A percentile compares a stretch with the other conserved stretches of the same genome.
phyloP scores from a whole-genome alignment of 1,140 invertebrate species.

The Ceratina japonica region DNA sequence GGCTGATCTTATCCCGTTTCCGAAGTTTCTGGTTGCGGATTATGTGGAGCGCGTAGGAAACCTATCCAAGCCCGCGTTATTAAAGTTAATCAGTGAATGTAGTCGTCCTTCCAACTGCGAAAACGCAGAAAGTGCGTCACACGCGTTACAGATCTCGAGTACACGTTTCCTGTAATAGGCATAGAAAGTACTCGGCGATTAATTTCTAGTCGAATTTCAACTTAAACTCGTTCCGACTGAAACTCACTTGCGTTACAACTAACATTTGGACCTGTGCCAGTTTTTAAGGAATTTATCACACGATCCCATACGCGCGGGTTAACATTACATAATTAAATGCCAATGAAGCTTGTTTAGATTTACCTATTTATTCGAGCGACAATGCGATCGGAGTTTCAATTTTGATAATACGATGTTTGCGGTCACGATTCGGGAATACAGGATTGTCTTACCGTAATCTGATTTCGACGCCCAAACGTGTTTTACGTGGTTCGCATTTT shows the following conservation, averaged over 20 bases:
- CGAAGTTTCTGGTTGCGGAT: conserved; percentile 7
- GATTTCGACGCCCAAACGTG: background rate
- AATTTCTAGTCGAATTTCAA: background rate
- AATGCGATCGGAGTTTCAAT: background rate
- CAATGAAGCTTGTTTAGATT: too few relatives aligned
- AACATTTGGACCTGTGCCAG: background rate
- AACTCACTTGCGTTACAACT: background rate
- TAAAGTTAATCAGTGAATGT: conserved; percentile 68
- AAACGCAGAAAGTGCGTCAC: conserved; percentile 19
- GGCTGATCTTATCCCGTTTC: background rate
- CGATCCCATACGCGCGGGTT: too few relatives aligned
- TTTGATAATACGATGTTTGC: background rate
- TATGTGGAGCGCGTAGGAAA: conserved; percentile 2
- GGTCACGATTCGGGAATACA: background rate
- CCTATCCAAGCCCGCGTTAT: background rate
- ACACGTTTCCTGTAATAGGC: background rate
- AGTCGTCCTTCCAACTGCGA: conserved; percentile 68
- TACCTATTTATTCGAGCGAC: background rate
- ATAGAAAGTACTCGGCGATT: background rate
- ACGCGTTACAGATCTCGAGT: conserved; percentile 4
- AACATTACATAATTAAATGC: too few relatives aligned
- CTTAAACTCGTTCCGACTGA: background rate
- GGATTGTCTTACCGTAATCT: background rate
- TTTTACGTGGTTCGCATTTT: conserved; percentile 7
- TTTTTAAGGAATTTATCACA: too few relatives aligned